A percentile compares a stretch with the other conserved stretches of the same genome.
Evolutionary conservation across 2,113 vertebrate species (phyloP).

Genomic region (Rhinolophus sinicus): DNA sequence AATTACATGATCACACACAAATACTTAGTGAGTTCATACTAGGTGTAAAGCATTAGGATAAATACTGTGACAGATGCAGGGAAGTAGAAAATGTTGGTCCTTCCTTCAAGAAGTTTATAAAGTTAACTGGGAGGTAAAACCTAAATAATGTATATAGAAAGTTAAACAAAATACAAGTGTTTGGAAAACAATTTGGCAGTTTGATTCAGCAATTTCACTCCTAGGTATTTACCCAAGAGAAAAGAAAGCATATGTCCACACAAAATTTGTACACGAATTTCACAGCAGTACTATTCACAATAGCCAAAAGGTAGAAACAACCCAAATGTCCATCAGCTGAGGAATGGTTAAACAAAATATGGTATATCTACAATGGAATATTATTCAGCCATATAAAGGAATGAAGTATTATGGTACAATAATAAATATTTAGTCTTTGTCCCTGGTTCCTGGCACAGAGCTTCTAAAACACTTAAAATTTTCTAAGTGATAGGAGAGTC

Average conservation of each 20-base stretch:
- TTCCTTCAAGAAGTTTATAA: not conserved
- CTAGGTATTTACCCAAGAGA: slow-evolving; percentile 12
- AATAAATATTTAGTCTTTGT: not conserved
- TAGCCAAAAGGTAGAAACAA: not conserved
- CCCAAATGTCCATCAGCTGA: not conserved
- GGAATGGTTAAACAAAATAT: not conserved
- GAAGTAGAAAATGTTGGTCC: not conserved
- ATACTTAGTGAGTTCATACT: not conserved
- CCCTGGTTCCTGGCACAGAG: not conserved
- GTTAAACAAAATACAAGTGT: not conserved
- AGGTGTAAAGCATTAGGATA: not conserved
- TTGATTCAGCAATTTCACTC: not conserved
- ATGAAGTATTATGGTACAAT: not conserved
- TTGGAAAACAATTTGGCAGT: not conserved
- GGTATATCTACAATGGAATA: not conserved
- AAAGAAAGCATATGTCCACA: not conserved
- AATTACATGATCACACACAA: not conserved
- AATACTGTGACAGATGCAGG: not conserved
- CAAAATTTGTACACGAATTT: not conserved
- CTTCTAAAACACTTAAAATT: not conserved
- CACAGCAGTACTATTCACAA: not conserved
- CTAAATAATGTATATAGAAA: not conserved
- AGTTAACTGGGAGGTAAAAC: not conserved
- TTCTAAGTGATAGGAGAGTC: not conserved
- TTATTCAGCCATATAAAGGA: not conserved